Evolutionary conservation across 2,888 invertebrate genomes (phyloP).

Genomic region (Crocallis elinguaria): DNA sequence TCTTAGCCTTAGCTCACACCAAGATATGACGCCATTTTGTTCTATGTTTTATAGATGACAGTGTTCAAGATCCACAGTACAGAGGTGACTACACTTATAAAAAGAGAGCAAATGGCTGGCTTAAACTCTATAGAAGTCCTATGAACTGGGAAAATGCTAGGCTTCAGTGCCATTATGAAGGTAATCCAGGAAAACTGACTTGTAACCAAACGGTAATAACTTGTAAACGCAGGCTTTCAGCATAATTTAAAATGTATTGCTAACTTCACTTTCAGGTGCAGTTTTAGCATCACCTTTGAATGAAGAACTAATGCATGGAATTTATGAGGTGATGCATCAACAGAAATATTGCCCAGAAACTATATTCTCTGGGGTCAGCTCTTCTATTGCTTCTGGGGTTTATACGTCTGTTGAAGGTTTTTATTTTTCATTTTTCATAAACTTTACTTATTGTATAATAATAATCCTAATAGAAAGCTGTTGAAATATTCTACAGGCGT

Average conservation of each 20-base stretch:
- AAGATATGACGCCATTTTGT: too few species aligned
- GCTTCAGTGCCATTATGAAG: constrained; percentile 21
- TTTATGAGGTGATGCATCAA: neutral
- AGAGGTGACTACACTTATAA: constrained; percentile 21
- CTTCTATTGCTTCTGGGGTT: constrained; percentile 45
- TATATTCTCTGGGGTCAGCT: constrained; percentile 44
- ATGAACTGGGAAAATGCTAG: constrained; percentile 16
- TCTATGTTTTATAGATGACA: too few species aligned
- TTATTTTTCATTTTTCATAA: too few species aligned
- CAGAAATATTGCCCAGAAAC: neutral
- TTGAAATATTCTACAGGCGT: too few species aligned
- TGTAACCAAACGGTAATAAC: too few species aligned
- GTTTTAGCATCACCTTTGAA: constrained; percentile 44
- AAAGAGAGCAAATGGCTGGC: constrained; percentile 14
- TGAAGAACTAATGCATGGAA: neutral
- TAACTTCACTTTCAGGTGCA: constrained; percentile 35
- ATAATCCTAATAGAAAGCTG: too few species aligned
- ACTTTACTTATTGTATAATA: too few species aligned
- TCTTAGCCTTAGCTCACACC: too few species aligned
- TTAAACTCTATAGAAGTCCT: constrained; percentile 18
- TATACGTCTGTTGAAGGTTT: constrained; percentile 51
- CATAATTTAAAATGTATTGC: neutral
- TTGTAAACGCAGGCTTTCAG: too few species aligned
- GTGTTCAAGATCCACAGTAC: neutral
- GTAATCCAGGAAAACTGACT: neutral